A percentile compares a stretch with the other conserved stretches of the same genome.
Conservation (phyloP, 92 coral and sea anemone species). For the Blastomussa wellsi region DNA sequence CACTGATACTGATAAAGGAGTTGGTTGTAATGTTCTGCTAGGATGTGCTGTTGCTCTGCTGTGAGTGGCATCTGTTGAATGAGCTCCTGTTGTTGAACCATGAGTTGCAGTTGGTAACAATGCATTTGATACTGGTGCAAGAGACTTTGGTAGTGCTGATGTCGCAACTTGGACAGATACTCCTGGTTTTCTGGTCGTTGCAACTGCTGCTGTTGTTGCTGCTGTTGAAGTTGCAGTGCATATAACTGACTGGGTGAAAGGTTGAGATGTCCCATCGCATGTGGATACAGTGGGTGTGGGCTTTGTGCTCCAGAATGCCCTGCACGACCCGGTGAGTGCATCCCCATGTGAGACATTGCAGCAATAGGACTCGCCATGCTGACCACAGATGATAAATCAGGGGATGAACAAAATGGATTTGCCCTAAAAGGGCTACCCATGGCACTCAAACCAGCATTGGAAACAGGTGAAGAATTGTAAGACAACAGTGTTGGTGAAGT, state of each 20-base stretch:
- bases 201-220: constrained; percentile 64
- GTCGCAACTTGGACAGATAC: constrained; percentile 51
- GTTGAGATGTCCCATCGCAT: constrained; percentile 33
- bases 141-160: constrained; percentile 47
- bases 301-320: constrained; percentile 33
- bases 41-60: constrained; percentile 54
- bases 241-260: constrained; percentile 57
- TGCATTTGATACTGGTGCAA: constrained; percentile 63
- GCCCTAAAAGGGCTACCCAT: constrained; percentile 50
- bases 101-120: constrained; percentile 56
- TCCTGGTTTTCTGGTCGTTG: constrained; percentile 48
- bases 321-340: constrained; percentile 27
- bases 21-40: constrained; percentile 52
- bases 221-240: constrained; percentile 70
- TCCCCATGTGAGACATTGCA: constrained; percentile 42
- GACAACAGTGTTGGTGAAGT: constrained; percentile 54
- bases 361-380: constrained; percentile 38
- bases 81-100: constrained; percentile 58
- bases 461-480: constrained; percentile 50
- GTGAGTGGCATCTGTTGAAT: constrained; percentile 56
- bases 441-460: constrained; percentile 32
- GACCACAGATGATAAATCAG: constrained; percentile 29
- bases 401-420: constrained; percentile 39
- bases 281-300: constrained; percentile 35
- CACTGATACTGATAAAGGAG: constrained; percentile 61